Conservation (phyloP, 2,797 vertebrate genomes). For the Luscinia luscinia region DNA sequence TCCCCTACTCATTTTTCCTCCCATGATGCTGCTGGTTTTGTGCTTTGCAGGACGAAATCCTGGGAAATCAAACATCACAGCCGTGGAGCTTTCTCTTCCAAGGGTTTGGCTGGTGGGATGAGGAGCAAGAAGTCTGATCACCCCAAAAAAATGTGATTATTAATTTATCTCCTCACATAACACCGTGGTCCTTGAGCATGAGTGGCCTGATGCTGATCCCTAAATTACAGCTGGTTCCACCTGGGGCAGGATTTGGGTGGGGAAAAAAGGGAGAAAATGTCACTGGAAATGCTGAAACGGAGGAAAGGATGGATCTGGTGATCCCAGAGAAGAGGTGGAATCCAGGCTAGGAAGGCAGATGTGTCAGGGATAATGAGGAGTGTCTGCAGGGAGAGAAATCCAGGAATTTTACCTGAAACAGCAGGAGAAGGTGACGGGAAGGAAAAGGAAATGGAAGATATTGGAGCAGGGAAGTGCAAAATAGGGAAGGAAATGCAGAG, state of each 20-base stretch:
- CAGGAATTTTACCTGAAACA: not conserved
- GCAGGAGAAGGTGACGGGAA: not conserved
- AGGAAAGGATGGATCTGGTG: too few species aligned
- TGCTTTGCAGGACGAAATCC: not conserved
- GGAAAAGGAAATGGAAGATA: not conserved
- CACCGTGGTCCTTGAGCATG: too few species aligned
- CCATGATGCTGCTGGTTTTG: not conserved
- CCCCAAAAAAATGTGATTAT: not conserved
- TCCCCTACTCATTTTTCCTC: not conserved
- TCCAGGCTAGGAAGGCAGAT: too few species aligned
- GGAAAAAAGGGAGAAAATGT: too few species aligned
- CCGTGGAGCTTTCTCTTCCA: rapidly evolving
- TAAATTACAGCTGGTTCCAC: too few species aligned
- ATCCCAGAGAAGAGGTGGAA: too few species aligned
- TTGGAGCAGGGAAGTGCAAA: not conserved
- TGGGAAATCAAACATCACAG: rapidly evolving
- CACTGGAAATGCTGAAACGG: too few species aligned
- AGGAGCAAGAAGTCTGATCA: not conserved
- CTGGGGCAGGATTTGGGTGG: too few species aligned
- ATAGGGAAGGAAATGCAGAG: not conserved
- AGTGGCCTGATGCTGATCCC: too few species aligned
- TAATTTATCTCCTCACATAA: not conserved
- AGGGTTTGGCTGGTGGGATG: not conserved
- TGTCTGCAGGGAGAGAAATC: not conserved
- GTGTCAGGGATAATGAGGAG: too few species aligned